Percentiles rank a stretch among this genome's conserved stretches.
phyloP scores from a whole-genome alignment of 2,888 invertebrate genomes.

The Agapetus fuscipes region DNA sequence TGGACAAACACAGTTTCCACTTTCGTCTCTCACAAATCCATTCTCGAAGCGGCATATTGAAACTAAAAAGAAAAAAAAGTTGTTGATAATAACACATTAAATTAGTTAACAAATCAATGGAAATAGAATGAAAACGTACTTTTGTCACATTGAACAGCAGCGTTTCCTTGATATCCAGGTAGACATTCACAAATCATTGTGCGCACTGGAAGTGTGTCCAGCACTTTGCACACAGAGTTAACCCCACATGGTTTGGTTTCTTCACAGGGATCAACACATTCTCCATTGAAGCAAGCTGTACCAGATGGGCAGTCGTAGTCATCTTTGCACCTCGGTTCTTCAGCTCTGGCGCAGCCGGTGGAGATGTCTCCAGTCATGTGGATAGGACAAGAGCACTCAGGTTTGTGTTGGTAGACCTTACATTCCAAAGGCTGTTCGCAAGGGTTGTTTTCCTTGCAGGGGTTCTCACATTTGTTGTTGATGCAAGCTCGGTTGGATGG shows the following conservation, averaged over 20 bases:
- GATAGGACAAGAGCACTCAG: slow-evolving; percentile 74
- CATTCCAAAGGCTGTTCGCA: slow-evolving; percentile 70
- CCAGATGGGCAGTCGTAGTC: slow-evolving; percentile 78
- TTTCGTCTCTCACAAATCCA: slow-evolving; percentile 50
- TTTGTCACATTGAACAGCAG: slow-evolving; percentile 72
- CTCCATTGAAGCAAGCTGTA: slow-evolving; percentile 70
- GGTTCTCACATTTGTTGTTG: slow-evolving; percentile 68
- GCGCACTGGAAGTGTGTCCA: slow-evolving; percentile 73
- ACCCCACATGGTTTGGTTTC: slow-evolving; percentile 71
- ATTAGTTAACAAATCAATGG: not conserved
- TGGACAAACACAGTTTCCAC: slow-evolving; percentile 65
- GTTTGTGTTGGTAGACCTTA: slow-evolving; percentile 62
- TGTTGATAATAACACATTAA: not conserved
- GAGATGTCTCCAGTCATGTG: slow-evolving; percentile 57
- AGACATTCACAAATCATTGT: slow-evolving; percentile 85
- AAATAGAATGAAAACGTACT: slow-evolving; percentile 42
- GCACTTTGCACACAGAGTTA: slow-evolving; percentile 67
- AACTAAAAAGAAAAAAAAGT: slow-evolving; percentile 32
- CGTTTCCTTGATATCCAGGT: slow-evolving; percentile 80
- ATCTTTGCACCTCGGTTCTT: slow-evolving; percentile 56
- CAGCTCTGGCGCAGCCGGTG: slow-evolving; percentile 50
- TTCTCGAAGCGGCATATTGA: slow-evolving; percentile 56
- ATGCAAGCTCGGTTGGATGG: slow-evolving; percentile 72
- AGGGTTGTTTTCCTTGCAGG: slow-evolving; percentile 57
- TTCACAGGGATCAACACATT: slow-evolving; percentile 77